Evolutionary conservation across 2,113 vertebrate species (phyloP), one percentile per base, ranked within the genome.

Genomic region (Gobio gobio): DNA sequence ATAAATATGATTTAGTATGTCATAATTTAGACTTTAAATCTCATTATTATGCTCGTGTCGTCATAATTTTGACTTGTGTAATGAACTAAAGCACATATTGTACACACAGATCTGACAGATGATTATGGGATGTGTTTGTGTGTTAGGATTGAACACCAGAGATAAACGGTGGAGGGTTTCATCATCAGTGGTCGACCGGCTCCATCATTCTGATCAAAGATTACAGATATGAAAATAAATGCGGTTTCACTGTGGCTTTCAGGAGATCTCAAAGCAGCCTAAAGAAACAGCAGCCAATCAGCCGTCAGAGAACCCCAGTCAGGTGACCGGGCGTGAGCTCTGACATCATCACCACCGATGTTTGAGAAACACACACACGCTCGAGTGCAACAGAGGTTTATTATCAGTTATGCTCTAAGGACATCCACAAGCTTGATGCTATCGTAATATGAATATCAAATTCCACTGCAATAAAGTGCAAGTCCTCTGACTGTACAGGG

Each of bases 401-500:
- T 97, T 97, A 92, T 96, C 94, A 96, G 96, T 95, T 94, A 90
- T 93, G 91, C 92, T 94, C 92, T 95, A 96, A 97, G 96, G 96
- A 98, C 96, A 97, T 95, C 89, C 95, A 93, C 92, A 96, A 95
- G 95, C 95, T 94, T 95, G 94, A 95, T 93, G 94, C 94, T 94
- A 63, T 47, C 49, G 47, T 66, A 82, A 93, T 94, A 95, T 94
- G 94, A 96, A 95, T 94, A 91, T 95, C 94, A 87, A 94, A 95
- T 93, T 93, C 94, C 91, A 92, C 94, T 93, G 95, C 96, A 95
- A 94, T 99, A 99, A 99, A 99, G 98, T 99, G 98, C 98, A 96
- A 94, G 90, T 96, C 95, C 95, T 96, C 96, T 95, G 91, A 96
- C 95, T 92, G 91, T 92, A 92, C 92, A 92, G 94, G 92, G 95